A percentile compares a stretch with the other conserved stretches of the same genome.
Conservation (phyloP, 2,113 vertebrate genomes). For the Ammodytes marinus region DNA sequence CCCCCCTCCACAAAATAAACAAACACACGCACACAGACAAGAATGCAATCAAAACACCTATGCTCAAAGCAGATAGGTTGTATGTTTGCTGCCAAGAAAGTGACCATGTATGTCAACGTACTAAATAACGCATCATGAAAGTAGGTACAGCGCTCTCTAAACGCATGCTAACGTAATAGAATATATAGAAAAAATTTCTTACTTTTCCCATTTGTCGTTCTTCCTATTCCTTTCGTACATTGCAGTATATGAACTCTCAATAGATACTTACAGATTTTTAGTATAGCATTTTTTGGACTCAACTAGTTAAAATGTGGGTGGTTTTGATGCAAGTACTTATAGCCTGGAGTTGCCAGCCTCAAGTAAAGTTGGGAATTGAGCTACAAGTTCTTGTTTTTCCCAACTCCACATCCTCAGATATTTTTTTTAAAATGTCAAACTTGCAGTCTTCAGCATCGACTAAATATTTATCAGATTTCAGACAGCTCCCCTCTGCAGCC, state of each 20-base stretch:
- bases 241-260: too few relatives aligned
- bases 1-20: neutral
- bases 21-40: conserved; percentile 19
- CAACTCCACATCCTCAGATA: neutral
- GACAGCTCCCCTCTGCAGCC: neutral
- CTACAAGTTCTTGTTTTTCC: neutral
- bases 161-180: too few relatives aligned
- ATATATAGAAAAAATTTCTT: too few relatives aligned
- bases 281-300: too few relatives aligned
- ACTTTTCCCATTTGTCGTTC: too few relatives aligned
- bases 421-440: neutral
- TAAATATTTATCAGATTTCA: neutral
- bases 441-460: neutral
- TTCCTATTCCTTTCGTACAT: too few relatives aligned
- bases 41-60: conserved; percentile 21
- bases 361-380: neutral
- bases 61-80: neutral
- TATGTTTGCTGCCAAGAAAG: neutral
- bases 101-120: neutral
- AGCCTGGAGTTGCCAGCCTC: neutral
- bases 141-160: neutral
- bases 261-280: too few relatives aligned
- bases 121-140: neutral
- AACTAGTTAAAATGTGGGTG: too few relatives aligned
- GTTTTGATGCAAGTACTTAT: too few relatives aligned